phyloP scores from a whole-genome alignment of 2,888 invertebrate species.

The Drosophila atripex region DNA sequence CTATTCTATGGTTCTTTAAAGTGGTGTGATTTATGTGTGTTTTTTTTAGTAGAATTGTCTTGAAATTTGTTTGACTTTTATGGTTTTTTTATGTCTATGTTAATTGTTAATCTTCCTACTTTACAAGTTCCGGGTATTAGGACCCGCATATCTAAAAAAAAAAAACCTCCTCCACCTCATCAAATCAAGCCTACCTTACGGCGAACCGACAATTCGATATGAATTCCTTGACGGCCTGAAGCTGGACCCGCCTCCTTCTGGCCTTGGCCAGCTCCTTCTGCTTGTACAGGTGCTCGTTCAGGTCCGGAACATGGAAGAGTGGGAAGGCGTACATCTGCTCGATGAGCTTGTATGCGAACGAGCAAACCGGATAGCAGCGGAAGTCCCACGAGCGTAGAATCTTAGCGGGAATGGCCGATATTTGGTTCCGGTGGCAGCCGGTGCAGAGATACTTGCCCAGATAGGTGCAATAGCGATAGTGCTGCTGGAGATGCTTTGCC shows the following conservation, averaged over 20 bases:
- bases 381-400: slow-evolving; percentile 85
- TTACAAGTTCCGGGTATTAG: no score
- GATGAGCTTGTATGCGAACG: slow-evolving; percentile 90
- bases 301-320: slow-evolving; percentile 89
- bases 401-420: slow-evolving; percentile 89
- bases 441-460: slow-evolving; percentile 93
- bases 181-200: slow-evolving; percentile 84
- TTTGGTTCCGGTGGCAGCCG: slow-evolving; percentile 92
- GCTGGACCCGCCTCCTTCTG: slow-evolving; percentile 87
- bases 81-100: no score
- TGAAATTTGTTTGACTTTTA: no score
- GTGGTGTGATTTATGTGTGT: no score
- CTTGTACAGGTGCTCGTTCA: slow-evolving; percentile 88
- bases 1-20: no score
- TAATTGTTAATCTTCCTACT: no score
- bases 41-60: no score
- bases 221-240: slow-evolving; percentile 89
- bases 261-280: slow-evolving; percentile 87
- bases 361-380: slow-evolving; percentile 91
- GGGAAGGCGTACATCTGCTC: slow-evolving; percentile 91
- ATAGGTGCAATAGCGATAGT: slow-evolving; percentile 93
- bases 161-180: slow-evolving; percentile 42
- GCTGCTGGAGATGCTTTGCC: slow-evolving; percentile 88
- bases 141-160: no score
- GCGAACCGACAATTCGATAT: slow-evolving; percentile 89